These are phyloP conservation scores for Hemichromis elongatus DNA, from an alignment of 2,113 vertebrate species.

Conservation along the genomic window DNA sequence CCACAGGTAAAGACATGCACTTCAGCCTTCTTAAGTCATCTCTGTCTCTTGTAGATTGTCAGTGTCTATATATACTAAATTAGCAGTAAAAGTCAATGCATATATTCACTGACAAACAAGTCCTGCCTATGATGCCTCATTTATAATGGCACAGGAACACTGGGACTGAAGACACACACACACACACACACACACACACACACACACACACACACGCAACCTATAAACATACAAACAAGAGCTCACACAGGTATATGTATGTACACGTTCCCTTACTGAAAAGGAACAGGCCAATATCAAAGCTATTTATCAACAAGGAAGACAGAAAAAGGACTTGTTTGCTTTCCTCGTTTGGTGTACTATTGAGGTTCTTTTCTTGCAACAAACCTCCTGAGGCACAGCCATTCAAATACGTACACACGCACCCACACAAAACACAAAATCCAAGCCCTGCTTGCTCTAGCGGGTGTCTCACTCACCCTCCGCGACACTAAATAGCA, in stretches of 20 bases:
- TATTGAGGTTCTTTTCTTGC: slow-evolving; percentile 3
- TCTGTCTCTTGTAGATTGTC: background rate
- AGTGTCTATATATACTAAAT: background rate
- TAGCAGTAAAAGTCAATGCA: background rate
- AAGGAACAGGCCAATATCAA: background rate
- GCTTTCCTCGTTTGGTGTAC: slow-evolving; percentile 9
- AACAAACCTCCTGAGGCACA: slow-evolving; percentile 24
- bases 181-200: background rate
- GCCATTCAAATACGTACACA: slow-evolving; percentile 13
- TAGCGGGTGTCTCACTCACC: slow-evolving; percentile 26
- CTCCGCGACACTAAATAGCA: slow-evolving; percentile 38
- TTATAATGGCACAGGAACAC: slow-evolving; percentile 2
- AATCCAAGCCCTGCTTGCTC: slow-evolving; percentile 17
- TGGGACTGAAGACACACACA: background rate
- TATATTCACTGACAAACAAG: background rate
- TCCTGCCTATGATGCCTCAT: background rate
- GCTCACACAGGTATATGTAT: background rate
- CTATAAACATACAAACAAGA: background rate
- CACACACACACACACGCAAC: background rate
- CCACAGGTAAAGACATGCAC: background rate
- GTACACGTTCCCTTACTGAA: background rate
- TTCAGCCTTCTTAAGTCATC: background rate
- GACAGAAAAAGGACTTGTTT: slow-evolving; percentile 20
- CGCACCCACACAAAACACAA: slow-evolving; percentile 23
- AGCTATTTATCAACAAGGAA: slow-evolving; percentile 1